Evolutionary conservation across 1,140 invertebrate genomes (phyloP).

Genomic region (Drosophila guanche): DNA sequence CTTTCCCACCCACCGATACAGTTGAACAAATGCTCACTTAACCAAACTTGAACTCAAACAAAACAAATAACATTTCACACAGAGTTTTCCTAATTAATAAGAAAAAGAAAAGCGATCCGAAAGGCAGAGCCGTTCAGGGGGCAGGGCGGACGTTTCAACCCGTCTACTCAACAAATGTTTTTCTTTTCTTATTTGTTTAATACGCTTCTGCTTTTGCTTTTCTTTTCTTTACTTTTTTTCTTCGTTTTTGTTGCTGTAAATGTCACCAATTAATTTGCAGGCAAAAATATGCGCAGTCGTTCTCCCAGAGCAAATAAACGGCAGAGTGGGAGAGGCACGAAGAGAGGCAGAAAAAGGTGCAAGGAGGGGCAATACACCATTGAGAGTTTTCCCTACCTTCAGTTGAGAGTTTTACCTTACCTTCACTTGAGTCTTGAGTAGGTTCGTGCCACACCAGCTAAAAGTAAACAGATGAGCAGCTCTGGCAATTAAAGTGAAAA

Average conservation of each 20-base stretch:
- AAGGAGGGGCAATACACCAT: constrained; percentile 5
- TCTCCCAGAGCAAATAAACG: constrained; percentile 49
- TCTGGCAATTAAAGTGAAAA: constrained; percentile 43
- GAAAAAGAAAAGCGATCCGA: background rate
- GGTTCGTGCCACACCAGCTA: no score
- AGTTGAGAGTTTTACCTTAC: no score
- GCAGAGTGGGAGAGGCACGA: background rate
- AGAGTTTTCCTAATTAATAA: constrained; percentile 49
- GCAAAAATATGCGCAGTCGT: constrained; percentile 50
- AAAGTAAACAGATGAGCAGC: constrained; percentile 9
- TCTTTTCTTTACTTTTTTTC: constrained; percentile 14
- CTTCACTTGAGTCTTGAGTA: no score
- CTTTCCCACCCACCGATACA: constrained; percentile 11
- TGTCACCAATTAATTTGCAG: constrained; percentile 60
- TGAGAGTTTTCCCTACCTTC: no score
- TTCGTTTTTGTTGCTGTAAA: constrained; percentile 39
- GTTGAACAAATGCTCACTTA: constrained; percentile 40
- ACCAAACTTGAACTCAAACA: constrained; percentile 41
- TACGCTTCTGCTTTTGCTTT: constrained; percentile 19
- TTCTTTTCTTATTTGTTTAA: constrained; percentile 19
- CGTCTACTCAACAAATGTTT: constrained; percentile 31
- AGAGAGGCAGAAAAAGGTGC: constrained; percentile 22
- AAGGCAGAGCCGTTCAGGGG: background rate
- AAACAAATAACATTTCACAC: constrained; percentile 44
- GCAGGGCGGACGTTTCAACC: constrained; percentile 13